These are phyloP conservation scores for Phycodurus eques DNA, from an alignment of 2,113 vertebrate genomes.

Conservation along the genomic window DNA sequence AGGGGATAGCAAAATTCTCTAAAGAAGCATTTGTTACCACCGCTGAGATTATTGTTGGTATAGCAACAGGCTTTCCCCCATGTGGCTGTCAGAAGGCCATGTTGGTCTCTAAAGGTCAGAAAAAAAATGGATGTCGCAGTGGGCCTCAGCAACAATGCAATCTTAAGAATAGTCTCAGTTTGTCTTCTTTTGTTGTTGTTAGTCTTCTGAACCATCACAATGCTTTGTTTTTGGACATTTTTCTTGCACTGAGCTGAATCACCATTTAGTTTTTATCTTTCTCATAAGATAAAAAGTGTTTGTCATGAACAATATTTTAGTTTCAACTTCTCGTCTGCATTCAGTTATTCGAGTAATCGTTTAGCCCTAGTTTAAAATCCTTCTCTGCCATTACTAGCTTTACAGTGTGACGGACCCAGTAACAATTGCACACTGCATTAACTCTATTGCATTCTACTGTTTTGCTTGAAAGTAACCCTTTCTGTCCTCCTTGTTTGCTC, in stretches of 20 bases:
- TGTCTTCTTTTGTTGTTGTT: slow-evolving; percentile 5
- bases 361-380: too few relatives aligned
- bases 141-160: slow-evolving; percentile 38
- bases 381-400: too few relatives aligned
- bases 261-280: background rate
- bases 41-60: slow-evolving; percentile 59
- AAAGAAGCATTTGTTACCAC: slow-evolving; percentile 55
- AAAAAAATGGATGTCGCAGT: slow-evolving; percentile 45
- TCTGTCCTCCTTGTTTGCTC: background rate
- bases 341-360: too few relatives aligned
- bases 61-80: slow-evolving; percentile 58
- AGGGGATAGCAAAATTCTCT: slow-evolving; percentile 40
- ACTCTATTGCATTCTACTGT: too few relatives aligned
- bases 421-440: background rate
- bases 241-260: background rate
- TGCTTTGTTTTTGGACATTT: background rate
- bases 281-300: too few relatives aligned
- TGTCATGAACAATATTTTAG: background rate
- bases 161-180: slow-evolving; percentile 24
- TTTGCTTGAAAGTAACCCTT: background rate
- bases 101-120: slow-evolving; percentile 62
- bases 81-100: slow-evolving; percentile 51
- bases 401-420: background rate
- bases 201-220: background rate
- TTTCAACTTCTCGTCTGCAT: too few relatives aligned